Percentiles rank a stretch among this genome's conserved stretches.
Evolutionary conservation across 1,140 invertebrate genomes (phyloP).

Genomic region (Andricus grossulariae): DNA sequence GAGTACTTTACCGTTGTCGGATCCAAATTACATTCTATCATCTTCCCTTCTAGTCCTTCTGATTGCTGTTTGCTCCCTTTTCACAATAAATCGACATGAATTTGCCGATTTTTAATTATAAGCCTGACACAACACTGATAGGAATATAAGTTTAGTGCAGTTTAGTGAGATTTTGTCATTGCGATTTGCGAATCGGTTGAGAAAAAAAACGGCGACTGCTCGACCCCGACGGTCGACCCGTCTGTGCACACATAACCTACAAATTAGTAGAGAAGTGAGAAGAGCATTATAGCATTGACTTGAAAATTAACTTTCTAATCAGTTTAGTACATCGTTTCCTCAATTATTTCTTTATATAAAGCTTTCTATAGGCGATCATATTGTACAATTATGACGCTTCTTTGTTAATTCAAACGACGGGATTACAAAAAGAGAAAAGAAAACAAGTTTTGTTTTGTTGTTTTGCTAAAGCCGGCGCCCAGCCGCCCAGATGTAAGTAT

Average conservation of each 20-base stretch:
- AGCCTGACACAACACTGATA: neutral
- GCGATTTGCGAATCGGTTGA: neutral
- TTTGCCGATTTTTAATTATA: neutral
- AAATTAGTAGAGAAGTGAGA: neutral
- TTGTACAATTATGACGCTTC: no score
- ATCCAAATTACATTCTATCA: constrained; percentile 25
- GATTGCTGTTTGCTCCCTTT: neutral
- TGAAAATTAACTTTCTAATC: neutral
- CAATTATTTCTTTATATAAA: neutral
- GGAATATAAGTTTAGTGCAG: no score
- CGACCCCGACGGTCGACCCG: neutral
- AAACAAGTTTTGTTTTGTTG: no score
- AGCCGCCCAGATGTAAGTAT: no score
- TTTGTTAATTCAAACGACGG: no score
- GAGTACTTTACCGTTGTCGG: constrained; percentile 16
- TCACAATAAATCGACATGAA: neutral
- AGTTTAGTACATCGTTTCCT: neutral
- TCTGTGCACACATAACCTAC: constrained; percentile 5
- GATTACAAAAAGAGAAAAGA: no score
- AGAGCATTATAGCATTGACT: neutral
- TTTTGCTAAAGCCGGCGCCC: no score
- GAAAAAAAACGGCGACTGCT: neutral
- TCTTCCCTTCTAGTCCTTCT: neutral
- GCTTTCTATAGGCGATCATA: neutral
- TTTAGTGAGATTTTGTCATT: neutral